Evolutionary conservation across 2,113 vertebrate species (phyloP).

Genomic region (Trogon melanurus): DNA sequence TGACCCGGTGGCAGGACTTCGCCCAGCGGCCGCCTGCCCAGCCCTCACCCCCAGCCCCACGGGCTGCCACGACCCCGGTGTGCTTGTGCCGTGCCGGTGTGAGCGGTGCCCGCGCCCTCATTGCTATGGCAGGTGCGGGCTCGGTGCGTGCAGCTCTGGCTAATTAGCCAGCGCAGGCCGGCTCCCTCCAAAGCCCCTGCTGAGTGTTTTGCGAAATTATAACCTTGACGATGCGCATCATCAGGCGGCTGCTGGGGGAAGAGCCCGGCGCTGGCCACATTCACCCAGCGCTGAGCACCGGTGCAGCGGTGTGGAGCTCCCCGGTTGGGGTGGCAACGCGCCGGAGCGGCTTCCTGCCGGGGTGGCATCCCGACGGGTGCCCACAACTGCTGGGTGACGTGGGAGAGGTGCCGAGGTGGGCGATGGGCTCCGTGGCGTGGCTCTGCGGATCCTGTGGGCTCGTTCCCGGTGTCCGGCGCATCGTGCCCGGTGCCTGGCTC

Average conservation of each 20-base stretch:
- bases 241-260: conserved; percentile 2
- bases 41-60: rapidly evolving
- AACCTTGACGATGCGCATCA: conserved; percentile 40
- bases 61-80: rapidly evolving
- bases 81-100: rapidly evolving
- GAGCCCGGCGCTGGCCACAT: neutral
- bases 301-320: neutral
- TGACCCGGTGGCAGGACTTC: too few species aligned
- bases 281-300: too few species aligned
- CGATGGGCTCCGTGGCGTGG: neutral
- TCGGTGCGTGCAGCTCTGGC: neutral
- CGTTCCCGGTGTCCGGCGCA: rapidly evolving
- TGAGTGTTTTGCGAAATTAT: conserved; percentile 33
- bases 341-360: rapidly evolving
- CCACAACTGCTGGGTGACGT: rapidly evolving
- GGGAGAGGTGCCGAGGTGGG: neutral
- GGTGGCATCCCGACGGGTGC: neutral
- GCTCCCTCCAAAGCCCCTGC: conserved; percentile 17
- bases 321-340: rapidly evolving
- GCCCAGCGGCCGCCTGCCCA: rapidly evolving
- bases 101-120: neutral
- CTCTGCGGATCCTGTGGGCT: neutral
- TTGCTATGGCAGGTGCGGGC: conserved; percentile 30
- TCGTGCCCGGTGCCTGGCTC: rapidly evolving
- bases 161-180: neutral